A percentile compares a stretch with the other conserved stretches of the same genome.
phyloP scores from a whole-genome alignment of 2,888 invertebrate genomes.

The Aporophyla nigra region DNA sequence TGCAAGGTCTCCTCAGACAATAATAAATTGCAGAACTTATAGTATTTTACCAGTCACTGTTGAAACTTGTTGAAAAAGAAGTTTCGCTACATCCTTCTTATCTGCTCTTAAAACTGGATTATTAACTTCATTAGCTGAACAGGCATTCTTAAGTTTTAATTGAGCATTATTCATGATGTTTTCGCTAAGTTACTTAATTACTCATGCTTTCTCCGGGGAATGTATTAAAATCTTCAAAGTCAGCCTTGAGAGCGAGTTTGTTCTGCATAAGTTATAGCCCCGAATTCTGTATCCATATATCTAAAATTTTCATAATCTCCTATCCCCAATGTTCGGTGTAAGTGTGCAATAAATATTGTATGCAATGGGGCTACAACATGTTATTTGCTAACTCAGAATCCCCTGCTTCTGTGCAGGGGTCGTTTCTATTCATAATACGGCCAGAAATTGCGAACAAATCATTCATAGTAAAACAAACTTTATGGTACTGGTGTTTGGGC shows the following conservation, averaged over 20 bases:
- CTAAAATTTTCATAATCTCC: conserved; percentile 83
- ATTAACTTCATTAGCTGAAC: conserved; percentile 71
- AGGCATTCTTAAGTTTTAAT: conserved; percentile 71
- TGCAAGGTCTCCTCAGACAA: conserved; percentile 60
- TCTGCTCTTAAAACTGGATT: conserved; percentile 66
- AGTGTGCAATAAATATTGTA: conserved; percentile 87
- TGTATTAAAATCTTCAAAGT: conserved; percentile 68
- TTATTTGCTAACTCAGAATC: conserved; percentile 85
- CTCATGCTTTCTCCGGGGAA: conserved; percentile 68
- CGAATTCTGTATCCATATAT: conserved; percentile 69
- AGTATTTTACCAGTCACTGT: conserved; percentile 54
- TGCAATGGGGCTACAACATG: conserved; percentile 83
- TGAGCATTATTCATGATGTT: conserved; percentile 75
- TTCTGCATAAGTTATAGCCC: conserved; percentile 73
- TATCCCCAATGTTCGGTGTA: conserved; percentile 76
- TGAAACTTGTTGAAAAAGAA: conserved; percentile 62
- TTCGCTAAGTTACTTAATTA: conserved; percentile 68
- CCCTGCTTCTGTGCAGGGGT: conserved; percentile 80
- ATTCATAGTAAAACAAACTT: conserved; percentile 71
- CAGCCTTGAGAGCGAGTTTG: conserved; percentile 50
- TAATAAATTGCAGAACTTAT: conserved; percentile 68
- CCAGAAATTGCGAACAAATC: conserved; percentile 77
- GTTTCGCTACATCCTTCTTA: conserved; percentile 60
- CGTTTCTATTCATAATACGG: conserved; percentile 85
- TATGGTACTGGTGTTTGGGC: conserved; percentile 63